Conservation (phyloP, 2,888 invertebrate species). For the Trichogramma dendrolimi region DNA sequence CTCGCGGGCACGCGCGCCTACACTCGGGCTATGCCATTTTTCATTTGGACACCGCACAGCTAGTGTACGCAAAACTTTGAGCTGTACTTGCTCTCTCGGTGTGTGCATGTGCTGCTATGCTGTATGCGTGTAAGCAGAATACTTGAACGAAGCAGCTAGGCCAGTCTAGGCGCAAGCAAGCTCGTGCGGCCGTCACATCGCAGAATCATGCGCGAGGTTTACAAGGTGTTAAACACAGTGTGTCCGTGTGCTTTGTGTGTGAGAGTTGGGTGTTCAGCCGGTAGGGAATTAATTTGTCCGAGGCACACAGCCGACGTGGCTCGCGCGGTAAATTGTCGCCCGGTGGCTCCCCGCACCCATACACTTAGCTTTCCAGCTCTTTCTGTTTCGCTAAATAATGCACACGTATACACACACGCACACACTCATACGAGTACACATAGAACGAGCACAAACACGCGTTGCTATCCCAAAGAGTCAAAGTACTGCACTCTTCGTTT, state of each 20-base stretch:
- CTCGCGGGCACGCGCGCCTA: too few species aligned
- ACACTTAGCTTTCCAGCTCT: constrained; percentile 5
- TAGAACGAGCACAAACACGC: constrained; percentile 24
- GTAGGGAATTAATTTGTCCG: constrained; percentile 47
- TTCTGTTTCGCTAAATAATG: constrained; percentile 14
- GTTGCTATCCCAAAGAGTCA: constrained; percentile 12
- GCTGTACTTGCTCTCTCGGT: too few species aligned
- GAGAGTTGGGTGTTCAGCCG: constrained; percentile 29
- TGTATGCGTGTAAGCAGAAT: too few species aligned
- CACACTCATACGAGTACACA: background rate
- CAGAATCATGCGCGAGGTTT: constrained; percentile 33
- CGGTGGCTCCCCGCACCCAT: constrained; percentile 28
- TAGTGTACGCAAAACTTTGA: too few species aligned
- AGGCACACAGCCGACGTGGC: constrained; percentile 37
- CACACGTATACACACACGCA: too few species aligned
- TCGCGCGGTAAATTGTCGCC: constrained; percentile 45
- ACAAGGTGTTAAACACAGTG: constrained; percentile 39
- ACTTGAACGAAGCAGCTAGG: too few species aligned
- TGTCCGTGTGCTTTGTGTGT: background rate
- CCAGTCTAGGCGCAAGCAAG: too few species aligned
- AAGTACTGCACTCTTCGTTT: background rate
- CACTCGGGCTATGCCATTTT: too few species aligned
- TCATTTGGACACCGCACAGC: too few species aligned
- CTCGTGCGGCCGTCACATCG: too few species aligned
- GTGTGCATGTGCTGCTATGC: too few species aligned